Evolutionary conservation across 2,113 vertebrate species (phyloP).

Genomic region (Peromyscus californicus): DNA sequence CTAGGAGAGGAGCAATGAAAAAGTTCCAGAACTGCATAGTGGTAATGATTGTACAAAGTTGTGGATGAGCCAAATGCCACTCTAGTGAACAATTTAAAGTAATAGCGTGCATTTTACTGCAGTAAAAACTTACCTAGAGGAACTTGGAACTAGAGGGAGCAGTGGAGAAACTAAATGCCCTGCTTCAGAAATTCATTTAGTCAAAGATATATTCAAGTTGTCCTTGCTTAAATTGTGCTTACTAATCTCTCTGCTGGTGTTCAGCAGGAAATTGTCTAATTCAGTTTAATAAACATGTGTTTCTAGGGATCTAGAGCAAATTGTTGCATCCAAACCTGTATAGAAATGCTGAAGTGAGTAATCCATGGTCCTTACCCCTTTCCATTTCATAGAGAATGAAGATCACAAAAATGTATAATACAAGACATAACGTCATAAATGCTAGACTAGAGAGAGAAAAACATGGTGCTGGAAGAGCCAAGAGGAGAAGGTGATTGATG

Average conservation of each 20-base stretch:
- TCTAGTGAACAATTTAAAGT: not conserved
- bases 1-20: not conserved
- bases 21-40: not conserved
- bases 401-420: not conserved
- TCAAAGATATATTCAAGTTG: slow-evolving; percentile 58
- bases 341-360: slow-evolving; percentile 8
- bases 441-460: not conserved
- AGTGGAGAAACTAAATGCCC: not conserved
- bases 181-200: slow-evolving; percentile 19
- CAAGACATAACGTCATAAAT: not conserved
- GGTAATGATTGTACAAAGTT: not conserved
- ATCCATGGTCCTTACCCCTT: slow-evolving; percentile 35
- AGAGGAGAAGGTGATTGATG: slow-evolving; percentile 2
- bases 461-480: not conserved
- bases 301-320: not conserved
- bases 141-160: not conserved
- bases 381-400: slow-evolving; percentile 52
- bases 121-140: not conserved
- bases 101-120: not conserved
- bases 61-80: not conserved
- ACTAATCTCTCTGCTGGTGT: slow-evolving; percentile 40
- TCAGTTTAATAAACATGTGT: slow-evolving; percentile 20
- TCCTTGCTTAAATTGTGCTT: slow-evolving; percentile 44
- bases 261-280: not conserved
- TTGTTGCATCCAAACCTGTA: not conserved